Evolutionary conservation across 2,113 vertebrate genomes (phyloP).

Genomic region (Carassius auratus): DNA sequence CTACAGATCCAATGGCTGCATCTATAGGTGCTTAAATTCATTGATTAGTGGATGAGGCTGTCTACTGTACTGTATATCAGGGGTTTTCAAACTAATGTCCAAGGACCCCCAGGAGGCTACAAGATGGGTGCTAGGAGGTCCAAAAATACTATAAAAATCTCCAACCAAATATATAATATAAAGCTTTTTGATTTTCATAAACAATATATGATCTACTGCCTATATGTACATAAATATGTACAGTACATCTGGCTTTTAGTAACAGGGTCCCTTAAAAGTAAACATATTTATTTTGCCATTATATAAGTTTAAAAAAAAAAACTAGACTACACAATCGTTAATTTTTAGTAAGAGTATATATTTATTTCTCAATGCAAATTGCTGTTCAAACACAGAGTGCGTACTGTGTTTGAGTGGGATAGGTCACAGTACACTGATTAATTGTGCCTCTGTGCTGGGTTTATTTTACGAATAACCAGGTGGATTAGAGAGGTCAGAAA

Average conservation of each 20-base stretch:
- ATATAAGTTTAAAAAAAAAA: neutral
- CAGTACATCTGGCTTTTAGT: neutral
- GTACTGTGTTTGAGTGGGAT: constrained; percentile 16
- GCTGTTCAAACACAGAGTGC: neutral
- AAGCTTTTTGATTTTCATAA: neutral
- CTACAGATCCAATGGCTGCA: constrained; percentile 64
- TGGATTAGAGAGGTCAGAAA: too few relatives aligned
- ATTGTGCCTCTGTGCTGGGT: constrained; percentile 69
- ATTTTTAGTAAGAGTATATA: neutral
- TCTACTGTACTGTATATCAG: neutral
- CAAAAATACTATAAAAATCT: too few relatives aligned
- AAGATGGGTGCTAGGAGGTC: neutral
- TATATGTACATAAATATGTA: neutral
- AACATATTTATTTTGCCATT: neutral
- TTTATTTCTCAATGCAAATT: constrained; percentile 42
- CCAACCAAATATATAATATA: neutral
- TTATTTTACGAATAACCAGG: constrained; percentile 76
- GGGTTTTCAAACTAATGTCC: neutral
- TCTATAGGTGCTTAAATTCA: neutral
- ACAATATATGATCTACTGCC: neutral
- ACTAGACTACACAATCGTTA: neutral
- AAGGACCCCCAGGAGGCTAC: neutral
- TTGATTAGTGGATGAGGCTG: neutral
- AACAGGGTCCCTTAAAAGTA: neutral
- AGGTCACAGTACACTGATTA: constrained; percentile 64